Conservation (phyloP, 2,113 vertebrate genomes). For the Octodon degus region DNA sequence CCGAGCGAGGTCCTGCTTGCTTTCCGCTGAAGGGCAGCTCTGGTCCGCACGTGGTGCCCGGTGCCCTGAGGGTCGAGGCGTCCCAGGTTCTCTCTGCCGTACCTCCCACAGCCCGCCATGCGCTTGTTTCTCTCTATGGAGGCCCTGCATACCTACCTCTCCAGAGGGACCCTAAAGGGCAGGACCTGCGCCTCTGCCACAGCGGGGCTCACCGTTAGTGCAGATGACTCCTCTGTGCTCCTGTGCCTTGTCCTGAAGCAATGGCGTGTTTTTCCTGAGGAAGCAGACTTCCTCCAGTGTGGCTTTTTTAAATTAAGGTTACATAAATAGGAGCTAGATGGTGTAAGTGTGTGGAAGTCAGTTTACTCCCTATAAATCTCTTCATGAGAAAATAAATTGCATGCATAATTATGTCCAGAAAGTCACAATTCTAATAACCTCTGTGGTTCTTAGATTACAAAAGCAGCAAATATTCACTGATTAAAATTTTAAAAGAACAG, state of each 20-base stretch:
- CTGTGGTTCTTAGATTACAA: constrained; percentile 21
- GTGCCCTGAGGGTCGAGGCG: not conserved
- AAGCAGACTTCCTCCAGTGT: not conserved
- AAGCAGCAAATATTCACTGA: constrained; percentile 25
- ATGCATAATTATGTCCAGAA: constrained; percentile 23
- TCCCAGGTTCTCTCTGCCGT: not conserved
- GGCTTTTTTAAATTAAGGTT: constrained; percentile 15
- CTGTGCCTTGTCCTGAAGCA: constrained; percentile 8
- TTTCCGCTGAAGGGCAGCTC: not conserved
- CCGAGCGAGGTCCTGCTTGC: accelerated
- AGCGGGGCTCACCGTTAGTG: not conserved
- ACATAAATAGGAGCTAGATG: not conserved
- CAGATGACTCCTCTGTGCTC: not conserved
- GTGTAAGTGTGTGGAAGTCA: constrained; percentile 13
- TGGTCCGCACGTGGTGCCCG: not conserved
- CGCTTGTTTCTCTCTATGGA: not conserved
- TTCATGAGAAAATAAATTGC: constrained; percentile 28
- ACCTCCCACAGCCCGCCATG: not conserved
- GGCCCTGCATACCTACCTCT: not conserved
- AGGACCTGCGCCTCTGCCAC: not conserved
- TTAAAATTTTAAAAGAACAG: constrained; percentile 41
- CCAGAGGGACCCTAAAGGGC: not conserved
- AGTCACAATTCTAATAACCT: constrained; percentile 39
- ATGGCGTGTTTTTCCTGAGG: not conserved
- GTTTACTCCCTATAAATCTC: not conserved